Conservation (phyloP, 2,113 vertebrate genomes). For the Ariopsis seemanni region DNA sequence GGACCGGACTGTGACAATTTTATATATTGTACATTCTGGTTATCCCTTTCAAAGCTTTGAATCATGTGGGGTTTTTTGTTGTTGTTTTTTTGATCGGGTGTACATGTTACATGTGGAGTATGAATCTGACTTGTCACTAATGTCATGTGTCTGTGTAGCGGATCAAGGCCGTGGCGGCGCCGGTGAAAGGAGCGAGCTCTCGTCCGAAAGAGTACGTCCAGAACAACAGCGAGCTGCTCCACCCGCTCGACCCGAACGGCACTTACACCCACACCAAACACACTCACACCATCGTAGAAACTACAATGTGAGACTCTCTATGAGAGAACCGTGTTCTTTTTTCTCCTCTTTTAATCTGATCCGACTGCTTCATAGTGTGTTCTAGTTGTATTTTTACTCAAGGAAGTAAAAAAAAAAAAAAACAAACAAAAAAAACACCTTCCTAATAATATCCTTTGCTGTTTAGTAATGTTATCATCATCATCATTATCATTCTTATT, state of each 20-base stretch:
- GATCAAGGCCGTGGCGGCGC: constrained; percentile 89
- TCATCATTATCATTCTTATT: constrained; percentile 37
- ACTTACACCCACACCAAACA: constrained; percentile 86
- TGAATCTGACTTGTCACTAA: neutral
- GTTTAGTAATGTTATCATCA: constrained; percentile 48
- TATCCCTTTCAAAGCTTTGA: neutral
- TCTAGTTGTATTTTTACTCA: constrained; percentile 70
- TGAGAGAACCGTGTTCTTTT: constrained; percentile 64
- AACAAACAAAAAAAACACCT: neutral
- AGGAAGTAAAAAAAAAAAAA: neutral
- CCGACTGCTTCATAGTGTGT: constrained; percentile 84
- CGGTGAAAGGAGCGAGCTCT: constrained; percentile 80
- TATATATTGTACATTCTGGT: no score
- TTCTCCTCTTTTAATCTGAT: constrained; percentile 65
- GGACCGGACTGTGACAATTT: no score
- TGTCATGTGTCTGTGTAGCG: constrained; percentile 71
- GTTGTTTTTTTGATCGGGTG: neutral
- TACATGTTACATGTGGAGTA: neutral
- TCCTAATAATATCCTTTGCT: constrained; percentile 36
- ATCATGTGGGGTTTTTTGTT: neutral
- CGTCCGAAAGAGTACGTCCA: constrained; percentile 73
- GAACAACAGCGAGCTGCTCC: constrained; percentile 73
- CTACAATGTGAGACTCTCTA: constrained; percentile 94
- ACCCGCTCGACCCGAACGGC: constrained; percentile 75
- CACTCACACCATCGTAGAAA: constrained; percentile 94